Base-by-base conservation (phyloP, 2,113 vertebrate genomes). In the Prinia subflava region DNA sequence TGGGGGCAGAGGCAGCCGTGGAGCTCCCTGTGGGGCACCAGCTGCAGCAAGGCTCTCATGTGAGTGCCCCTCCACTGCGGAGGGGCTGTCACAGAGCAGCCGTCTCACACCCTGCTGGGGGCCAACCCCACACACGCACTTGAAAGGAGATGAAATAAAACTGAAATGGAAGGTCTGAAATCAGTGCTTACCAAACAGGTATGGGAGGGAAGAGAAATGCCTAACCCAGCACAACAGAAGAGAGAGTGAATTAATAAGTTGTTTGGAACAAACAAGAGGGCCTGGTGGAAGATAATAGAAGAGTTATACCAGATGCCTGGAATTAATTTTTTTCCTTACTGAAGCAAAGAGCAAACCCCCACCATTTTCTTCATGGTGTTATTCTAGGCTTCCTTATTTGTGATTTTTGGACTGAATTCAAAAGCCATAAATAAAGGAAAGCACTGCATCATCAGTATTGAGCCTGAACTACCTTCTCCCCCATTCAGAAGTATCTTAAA, bases 41-140 rank as follows among this genome's bases (percentile, higher is more conserved):
- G 22, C 33, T 52, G 28, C n/a, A 22, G 68, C 50, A 64, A 5
- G 0, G 21, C 11, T 30, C 75, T 35, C 0, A 0, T 9, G 8
- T 8, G 30, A 81, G 64, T 3, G 23, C 28, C 41, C 8, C 1
- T 31, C 60, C 1, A 1, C 15, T 15, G 0, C 35, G 41, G 37
- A 52, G 28, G 28, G 37, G 37, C 60, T 37, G 63, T 2, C 7
- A n/a, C 14, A 47, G 14, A 76, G 79, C 60, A 75, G 63, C 52
- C 23, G 1, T 7, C n/a, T 50, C 49, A 8, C 46, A n/a, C 0
- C 0, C 25, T 7, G 31, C 27, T 75, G 44, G 35, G 4, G 33
- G 31, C 31, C 33, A 28, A 0, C 28, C 22, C 46, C 24, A 19
- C 4, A 1, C 21, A 31, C 37, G 21, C 24, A 55, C 22, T 35